Conservation (phyloP, 2,888 invertebrate genomes). For the Drosophila rellima region DNA sequence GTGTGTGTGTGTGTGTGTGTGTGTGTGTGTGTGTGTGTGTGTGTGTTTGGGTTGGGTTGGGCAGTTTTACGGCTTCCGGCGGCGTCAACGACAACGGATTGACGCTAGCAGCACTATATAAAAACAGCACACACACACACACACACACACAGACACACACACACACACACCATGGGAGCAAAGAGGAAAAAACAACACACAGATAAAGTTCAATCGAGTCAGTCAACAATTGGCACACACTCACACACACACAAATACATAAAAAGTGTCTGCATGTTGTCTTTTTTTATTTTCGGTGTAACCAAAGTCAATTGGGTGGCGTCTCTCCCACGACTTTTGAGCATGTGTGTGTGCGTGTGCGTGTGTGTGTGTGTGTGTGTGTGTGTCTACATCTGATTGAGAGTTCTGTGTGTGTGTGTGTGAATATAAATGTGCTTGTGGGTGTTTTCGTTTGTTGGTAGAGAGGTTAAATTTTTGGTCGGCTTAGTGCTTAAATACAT, state of each 20-base stretch:
- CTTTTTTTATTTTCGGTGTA: slow-evolving; percentile 34
- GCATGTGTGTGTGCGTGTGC: slow-evolving; percentile 22
- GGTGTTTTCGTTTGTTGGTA: slow-evolving; percentile 26
- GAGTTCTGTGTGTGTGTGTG: slow-evolving; percentile 2
- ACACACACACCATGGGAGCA: slow-evolving; percentile 12
- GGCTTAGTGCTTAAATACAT: slow-evolving; percentile 80
- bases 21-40: slow-evolving; percentile 12
- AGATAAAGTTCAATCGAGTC: slow-evolving; percentile 77
- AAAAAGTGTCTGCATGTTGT: slow-evolving; percentile 27
- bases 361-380: slow-evolving; percentile 11
- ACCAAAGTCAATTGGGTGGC: slow-evolving; percentile 70
- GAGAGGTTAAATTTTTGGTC: slow-evolving; percentile 63
- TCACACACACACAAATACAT: slow-evolving; percentile 20
- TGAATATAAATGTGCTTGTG: slow-evolving; percentile 8
- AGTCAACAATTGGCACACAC: slow-evolving; percentile 72
- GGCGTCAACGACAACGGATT: slow-evolving; percentile 66
- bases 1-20: slow-evolving; percentile 13
- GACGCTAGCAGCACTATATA: slow-evolving; percentile 55
- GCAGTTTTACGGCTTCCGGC: slow-evolving; percentile 70
- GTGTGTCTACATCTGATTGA: neutral
- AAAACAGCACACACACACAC: slow-evolving; percentile 38
- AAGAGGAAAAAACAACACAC: slow-evolving; percentile 28
- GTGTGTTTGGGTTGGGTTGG: slow-evolving; percentile 13
- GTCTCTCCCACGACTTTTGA: slow-evolving; percentile 17
- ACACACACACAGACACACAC: slow-evolving; percentile 22